Evolutionary conservation across 2,888 invertebrate species (phyloP).

Genomic region (Blastobasis lacticolella): DNA sequence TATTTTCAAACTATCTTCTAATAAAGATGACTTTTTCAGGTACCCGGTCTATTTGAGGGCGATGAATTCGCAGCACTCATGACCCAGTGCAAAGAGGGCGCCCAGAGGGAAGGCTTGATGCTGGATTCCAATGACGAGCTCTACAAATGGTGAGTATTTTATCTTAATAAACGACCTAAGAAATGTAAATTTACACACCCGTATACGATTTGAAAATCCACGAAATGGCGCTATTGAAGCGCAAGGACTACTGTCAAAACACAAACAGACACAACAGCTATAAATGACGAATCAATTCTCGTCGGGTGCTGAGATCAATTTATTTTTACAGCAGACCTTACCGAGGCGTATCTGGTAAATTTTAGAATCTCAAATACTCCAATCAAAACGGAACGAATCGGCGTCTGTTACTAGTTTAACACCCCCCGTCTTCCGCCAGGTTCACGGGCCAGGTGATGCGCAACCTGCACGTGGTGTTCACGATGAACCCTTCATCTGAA

Average conservation of each 20-base stretch:
- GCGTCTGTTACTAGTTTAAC: not conserved
- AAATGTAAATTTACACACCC: too few relatives aligned
- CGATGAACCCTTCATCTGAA: slow-evolving; percentile 99
- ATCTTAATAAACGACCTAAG: too few relatives aligned
- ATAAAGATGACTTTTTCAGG: slow-evolving; percentile 43
- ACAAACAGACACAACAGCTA: too few relatives aligned
- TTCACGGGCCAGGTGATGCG: slow-evolving; percentile 99
- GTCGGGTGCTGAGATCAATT: too few relatives aligned
- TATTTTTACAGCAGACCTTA: too few relatives aligned
- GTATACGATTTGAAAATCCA: too few relatives aligned
- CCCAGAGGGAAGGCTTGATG: slow-evolving; percentile 98
- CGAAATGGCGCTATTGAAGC: too few relatives aligned
- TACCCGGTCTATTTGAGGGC: slow-evolving; percentile 94
- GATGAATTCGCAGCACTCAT: slow-evolving; percentile 99
- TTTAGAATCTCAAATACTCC: too few relatives aligned
- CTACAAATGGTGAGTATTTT: slow-evolving; percentile 88
- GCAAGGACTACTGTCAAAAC: too few relatives aligned
- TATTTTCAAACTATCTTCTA: not conserved
- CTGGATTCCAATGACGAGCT: slow-evolving; percentile 98
- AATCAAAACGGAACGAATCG: too few relatives aligned
- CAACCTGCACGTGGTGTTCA: slow-evolving; percentile 99
- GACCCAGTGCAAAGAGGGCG: slow-evolving; percentile 99
- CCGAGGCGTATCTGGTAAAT: too few relatives aligned
- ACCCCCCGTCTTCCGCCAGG: slow-evolving; percentile 26
- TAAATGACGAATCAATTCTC: too few relatives aligned